These are phyloP conservation scores for Streptopelia turtur DNA, from an alignment of 2,797 vertebrate species.

Conservation along the genomic window DNA sequence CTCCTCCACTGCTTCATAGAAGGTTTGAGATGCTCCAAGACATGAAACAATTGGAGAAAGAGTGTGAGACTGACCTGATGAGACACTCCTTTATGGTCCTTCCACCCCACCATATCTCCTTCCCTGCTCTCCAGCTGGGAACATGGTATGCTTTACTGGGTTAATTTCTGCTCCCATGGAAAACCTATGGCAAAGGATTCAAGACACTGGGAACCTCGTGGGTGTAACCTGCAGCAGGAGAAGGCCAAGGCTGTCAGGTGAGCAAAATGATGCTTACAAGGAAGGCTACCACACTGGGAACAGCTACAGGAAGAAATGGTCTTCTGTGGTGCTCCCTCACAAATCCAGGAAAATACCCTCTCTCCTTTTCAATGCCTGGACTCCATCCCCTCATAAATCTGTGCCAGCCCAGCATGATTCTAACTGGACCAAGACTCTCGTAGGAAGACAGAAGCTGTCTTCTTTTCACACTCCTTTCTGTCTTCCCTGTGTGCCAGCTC, in stretches of 20 bases:
- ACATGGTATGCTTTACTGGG: background rate
- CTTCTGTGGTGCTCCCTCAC: background rate
- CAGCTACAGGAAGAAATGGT: background rate
- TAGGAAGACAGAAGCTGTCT: background rate
- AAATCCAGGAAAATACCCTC: background rate
- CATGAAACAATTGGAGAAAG: background rate
- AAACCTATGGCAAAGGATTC: background rate
- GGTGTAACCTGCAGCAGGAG: background rate
- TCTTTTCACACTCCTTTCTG: background rate
- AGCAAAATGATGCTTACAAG: background rate
- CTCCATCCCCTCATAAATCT: background rate
- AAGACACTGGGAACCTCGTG: background rate
- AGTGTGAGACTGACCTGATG: fast-evolving
- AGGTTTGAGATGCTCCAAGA: background rate
- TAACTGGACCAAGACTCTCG: background rate
- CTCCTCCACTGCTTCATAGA: background rate
- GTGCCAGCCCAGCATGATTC: background rate
- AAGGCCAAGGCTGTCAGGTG: background rate
- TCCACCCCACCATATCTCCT: background rate
- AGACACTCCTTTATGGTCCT: background rate
- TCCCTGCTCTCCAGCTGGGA: background rate
- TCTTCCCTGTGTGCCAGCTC: background rate
- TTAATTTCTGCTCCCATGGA: background rate
- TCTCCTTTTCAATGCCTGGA: background rate
- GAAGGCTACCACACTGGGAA: background rate